phyloP scores from a whole-genome alignment of 2,888 invertebrate species.

The Dynastes grantii region DNA sequence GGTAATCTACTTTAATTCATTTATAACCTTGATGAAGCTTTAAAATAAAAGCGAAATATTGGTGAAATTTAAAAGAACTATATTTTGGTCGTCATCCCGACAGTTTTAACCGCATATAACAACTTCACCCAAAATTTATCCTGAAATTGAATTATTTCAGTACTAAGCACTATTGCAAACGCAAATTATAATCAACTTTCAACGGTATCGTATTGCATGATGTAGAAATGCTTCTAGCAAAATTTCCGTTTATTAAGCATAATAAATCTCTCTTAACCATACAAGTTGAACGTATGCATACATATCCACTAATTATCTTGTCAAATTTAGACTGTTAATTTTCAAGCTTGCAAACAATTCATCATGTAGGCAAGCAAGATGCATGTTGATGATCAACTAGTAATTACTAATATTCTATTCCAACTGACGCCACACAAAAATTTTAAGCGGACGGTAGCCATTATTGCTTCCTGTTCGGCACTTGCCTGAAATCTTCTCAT shows the following conservation, averaged over 20 bases:
- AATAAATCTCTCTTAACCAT: constrained; percentile 13
- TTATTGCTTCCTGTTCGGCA: neutral
- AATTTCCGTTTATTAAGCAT: neutral
- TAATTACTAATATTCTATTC: neutral
- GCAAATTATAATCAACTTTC: too few species aligned
- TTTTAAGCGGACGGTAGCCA: neutral
- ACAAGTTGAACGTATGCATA: neutral
- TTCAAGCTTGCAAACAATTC: neutral
- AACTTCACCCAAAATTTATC: too few species aligned
- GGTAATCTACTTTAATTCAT: too few species aligned
- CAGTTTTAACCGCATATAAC: too few species aligned
- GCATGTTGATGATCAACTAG: neutral
- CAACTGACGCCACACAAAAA: neutral
- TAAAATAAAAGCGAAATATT: too few species aligned
- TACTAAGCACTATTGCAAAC: too few species aligned
- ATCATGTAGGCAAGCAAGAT: neutral
- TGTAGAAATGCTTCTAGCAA: neutral
- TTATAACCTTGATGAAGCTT: too few species aligned
- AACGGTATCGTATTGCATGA: too few species aligned
- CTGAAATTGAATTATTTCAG: too few species aligned
- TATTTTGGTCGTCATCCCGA: too few species aligned
- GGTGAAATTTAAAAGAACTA: too few species aligned
- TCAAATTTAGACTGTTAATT: constrained; percentile 6
- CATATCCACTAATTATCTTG: constrained; percentile 1
- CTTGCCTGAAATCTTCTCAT: too few species aligned